A percentile compares a stretch with the other conserved stretches of the same genome.
Evolutionary conservation across 2,797 vertebrate genomes (phyloP).

Genomic region (Enteromius radiatus): DNA sequence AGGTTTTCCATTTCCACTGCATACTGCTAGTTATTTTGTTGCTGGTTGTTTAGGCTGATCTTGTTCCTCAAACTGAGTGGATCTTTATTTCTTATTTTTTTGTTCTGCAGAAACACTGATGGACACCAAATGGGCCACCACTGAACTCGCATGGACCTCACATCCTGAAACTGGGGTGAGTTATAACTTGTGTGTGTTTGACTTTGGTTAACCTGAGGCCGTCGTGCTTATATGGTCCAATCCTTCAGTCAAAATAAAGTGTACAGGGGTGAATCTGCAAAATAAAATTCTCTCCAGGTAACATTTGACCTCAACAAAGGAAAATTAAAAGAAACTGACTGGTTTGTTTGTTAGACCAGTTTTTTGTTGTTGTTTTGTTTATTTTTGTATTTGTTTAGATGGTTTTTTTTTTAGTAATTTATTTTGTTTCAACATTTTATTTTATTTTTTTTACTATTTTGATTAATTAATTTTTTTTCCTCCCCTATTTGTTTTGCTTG

Average conservation of each 20-base stretch:
- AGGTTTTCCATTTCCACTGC: not conserved
- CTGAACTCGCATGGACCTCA: constrained; percentile 94
- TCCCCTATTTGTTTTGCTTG: not conserved
- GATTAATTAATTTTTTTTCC: no score
- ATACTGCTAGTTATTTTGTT: not conserved
- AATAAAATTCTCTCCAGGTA: not conserved
- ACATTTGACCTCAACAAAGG: not conserved
- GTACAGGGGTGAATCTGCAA: not conserved
- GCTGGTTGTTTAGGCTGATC: constrained; percentile 38
- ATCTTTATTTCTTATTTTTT: constrained; percentile 44
- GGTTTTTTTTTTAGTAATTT: not conserved
- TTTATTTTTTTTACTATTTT: not conserved
- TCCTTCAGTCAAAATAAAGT: not conserved
- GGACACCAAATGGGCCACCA: constrained; percentile 98
- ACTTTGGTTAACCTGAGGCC: not conserved
- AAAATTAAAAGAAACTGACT: no score
- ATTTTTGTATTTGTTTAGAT: not conserved
- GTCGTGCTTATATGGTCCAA: not conserved
- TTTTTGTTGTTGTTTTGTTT: no score
- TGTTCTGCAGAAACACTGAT: constrained; percentile 90
- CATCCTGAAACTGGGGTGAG: constrained; percentile 97
- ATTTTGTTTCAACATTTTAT: not conserved
- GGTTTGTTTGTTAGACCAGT: no score
- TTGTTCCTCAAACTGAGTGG: constrained; percentile 56
- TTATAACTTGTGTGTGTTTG: constrained; percentile 46